phyloP scores from a whole-genome alignment of 2,797 vertebrate genomes.

The Fundulus diaphanus region DNA sequence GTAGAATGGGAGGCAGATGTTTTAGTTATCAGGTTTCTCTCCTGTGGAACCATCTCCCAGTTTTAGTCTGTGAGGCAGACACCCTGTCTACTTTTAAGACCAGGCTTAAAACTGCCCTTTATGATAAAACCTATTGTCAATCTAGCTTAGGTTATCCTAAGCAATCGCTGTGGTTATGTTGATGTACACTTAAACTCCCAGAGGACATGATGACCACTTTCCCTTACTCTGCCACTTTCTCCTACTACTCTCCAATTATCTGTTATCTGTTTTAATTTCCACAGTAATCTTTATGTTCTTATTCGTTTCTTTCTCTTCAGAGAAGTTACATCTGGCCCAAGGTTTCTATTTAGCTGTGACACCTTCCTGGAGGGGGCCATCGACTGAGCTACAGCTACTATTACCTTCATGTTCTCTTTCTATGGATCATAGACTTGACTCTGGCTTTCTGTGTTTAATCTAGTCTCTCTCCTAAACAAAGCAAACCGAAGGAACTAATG shows the following conservation, averaged over 20 bases:
- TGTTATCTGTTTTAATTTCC: not conserved
- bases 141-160: not conserved
- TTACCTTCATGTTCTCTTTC: not conserved
- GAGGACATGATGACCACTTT: not conserved
- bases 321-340: not conserved
- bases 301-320: not conserved
- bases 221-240: not conserved
- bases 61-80: not conserved
- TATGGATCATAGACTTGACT: not conserved
- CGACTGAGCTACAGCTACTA: not conserved
- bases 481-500: not conserved
- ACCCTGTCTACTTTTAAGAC: not conserved
- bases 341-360: not conserved
- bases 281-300: not conserved
- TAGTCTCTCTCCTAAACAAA: not conserved
- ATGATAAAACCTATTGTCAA: not conserved
- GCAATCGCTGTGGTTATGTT: not conserved
- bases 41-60: too few species aligned
- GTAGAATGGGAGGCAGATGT: too few species aligned
- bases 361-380: not conserved
- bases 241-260: not conserved
- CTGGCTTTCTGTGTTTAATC: not conserved
- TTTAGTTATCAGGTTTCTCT: too few species aligned
- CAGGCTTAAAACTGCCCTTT: too few species aligned
- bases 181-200: not conserved